Conservation (phyloP, 2,113 vertebrate species). For the Laterallus jamaicensis region DNA sequence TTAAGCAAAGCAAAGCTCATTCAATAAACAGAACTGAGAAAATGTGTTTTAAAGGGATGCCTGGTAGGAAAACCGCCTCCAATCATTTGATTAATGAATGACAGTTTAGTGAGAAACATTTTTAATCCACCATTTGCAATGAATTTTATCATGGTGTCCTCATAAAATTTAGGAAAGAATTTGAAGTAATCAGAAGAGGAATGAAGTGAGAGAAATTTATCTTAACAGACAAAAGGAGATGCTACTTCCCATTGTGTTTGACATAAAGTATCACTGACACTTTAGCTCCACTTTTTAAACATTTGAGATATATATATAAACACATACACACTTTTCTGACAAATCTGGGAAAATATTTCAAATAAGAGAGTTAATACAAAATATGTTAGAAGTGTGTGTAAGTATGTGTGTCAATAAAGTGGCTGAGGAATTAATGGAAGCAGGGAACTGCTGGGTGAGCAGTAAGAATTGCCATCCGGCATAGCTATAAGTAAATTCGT, state of each 20-base stretch:
- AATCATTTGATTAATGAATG: background rate
- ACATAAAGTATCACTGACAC: background rate
- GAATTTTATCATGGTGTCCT: background rate
- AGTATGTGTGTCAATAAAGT: background rate
- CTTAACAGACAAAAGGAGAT: background rate
- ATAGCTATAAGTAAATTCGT: conserved; percentile 30
- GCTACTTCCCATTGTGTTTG: background rate
- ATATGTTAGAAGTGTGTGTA: background rate
- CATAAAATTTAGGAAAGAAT: background rate
- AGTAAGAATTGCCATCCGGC: background rate
- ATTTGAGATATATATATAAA: background rate
- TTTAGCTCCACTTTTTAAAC: background rate
- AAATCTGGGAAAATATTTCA: background rate
- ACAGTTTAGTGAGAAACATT: background rate
- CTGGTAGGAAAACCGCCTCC: background rate
- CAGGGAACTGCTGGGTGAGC: background rate
- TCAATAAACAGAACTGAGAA: background rate
- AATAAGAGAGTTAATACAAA: background rate
- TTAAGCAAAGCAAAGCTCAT: background rate
- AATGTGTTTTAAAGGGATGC: background rate
- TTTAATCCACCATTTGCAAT: background rate
- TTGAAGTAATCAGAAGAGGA: background rate
- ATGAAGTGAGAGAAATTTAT: background rate
- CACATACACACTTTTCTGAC: background rate
- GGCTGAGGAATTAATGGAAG: background rate